Base-by-base conservation (phyloP, 2,797 vertebrate genomes). In the Lemur catta region DNA sequence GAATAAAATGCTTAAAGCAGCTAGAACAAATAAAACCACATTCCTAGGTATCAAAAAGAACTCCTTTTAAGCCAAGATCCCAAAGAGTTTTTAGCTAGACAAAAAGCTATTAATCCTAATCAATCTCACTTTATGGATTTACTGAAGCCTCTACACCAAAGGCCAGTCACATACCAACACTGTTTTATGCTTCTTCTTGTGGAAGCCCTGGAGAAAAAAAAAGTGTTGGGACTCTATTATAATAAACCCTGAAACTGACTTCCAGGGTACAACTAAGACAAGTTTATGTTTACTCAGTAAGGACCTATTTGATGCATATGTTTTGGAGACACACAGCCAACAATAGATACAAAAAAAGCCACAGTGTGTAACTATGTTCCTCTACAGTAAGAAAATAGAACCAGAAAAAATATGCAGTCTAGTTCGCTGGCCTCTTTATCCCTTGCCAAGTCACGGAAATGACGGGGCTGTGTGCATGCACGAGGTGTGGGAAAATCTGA, bases 1-100 rank as follows among this genome's bases (percentile, higher is more conserved):
- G 55, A 91, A 79, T 82, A 93, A 89, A 94, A 91, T 17, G n/a
- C 43, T 75, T 61, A 79, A 94, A 71, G 65, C 17, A 65, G 52
- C 59, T 55, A 69, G 84, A 75, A 79, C 15, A 50, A 71, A 92
- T 41, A 41, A 85, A 80, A 85, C 24, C 65, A 93, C 33, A 75
- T 91, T 91, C 50, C 15, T 15, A 85, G 41, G 41, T 88, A 92
- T 46, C 43, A 93, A 55, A 84, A 93, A 82, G 43, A 65, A 94
- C 38, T 88, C 61, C 30, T 93, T 84, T 41, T 30, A 91, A 87
- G 78, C 28, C 61, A 80, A 85, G 35, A 76, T 75, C 52, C 24
- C n/a, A 26, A 59, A 88, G 22, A 61, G 13, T 57, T 85, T 86
- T 78, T 59, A 92, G 59, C 65, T 46, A 89, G 57, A 95, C 2